Evolutionary conservation across 1,140 invertebrate genomes (phyloP).

Genomic region (Drosophila arizonae): DNA sequence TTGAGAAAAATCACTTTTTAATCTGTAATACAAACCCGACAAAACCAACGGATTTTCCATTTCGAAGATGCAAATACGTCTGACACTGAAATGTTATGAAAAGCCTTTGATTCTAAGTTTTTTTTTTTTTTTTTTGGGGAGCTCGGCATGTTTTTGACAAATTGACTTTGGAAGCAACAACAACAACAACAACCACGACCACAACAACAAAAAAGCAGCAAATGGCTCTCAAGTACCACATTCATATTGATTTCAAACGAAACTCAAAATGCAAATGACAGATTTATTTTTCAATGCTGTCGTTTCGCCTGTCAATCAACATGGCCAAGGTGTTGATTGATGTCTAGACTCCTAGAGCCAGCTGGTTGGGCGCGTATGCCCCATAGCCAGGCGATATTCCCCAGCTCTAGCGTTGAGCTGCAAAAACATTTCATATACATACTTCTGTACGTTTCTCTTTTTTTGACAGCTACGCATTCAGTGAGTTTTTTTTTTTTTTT

Average conservation of each 20-base stretch:
- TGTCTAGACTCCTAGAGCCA: conserved; percentile 56
- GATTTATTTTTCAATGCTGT: conserved; percentile 74
- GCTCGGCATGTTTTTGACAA: conserved; percentile 67
- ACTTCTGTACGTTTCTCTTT: neutral
- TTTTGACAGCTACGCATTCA: conserved; percentile 46
- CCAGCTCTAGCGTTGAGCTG: conserved; percentile 4
- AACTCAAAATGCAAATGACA: conserved; percentile 77
- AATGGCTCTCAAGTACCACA: conserved; percentile 60
- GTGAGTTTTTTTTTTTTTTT: conserved; percentile 5
- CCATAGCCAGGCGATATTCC: neutral
- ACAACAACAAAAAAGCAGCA: conserved; percentile 28
- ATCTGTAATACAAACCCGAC: conserved; percentile 45
- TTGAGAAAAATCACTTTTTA: conserved; percentile 61
- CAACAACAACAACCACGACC: conserved; percentile 17
- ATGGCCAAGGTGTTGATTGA: conserved; percentile 76
- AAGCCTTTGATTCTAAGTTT: conserved; percentile 38
- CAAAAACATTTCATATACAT: conserved; percentile 33
- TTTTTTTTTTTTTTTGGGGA: neutral
- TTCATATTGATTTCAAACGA: conserved; percentile 76
- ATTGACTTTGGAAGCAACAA: conserved; percentile 68
- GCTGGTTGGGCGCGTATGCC: conserved; percentile 4
- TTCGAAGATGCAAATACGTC: conserved; percentile 13
- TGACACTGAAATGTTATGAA: conserved; percentile 44
- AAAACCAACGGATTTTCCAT: conserved; percentile 39
- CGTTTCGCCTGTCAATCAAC: conserved; percentile 73